Evolutionary conservation across 2,888 invertebrate genomes (phyloP), one percentile per base, ranked within the genome.

Genomic region (Phengaris alcon): DNA sequence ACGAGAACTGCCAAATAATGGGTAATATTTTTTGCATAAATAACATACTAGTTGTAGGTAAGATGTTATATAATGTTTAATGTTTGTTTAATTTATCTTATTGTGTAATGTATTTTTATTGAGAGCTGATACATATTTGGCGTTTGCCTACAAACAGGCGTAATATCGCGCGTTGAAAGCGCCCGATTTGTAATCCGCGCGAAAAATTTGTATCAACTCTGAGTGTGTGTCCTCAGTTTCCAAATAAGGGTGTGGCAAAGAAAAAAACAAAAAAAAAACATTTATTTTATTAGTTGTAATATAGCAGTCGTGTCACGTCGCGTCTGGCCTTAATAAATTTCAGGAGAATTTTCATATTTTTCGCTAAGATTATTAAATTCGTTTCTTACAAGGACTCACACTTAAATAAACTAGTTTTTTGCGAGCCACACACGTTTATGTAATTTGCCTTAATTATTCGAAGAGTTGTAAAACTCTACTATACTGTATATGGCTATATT

Each of bases 1-100:
- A 72, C 51, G 54, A 72, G 52, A 35, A 72, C 72, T 72, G 72
- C 72, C 72, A 72, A 72, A 72, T 52, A 52, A 52, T 72, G 51
- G 9, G 51, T 72, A 35, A 72, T 52, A 72, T 35, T 52, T 52
- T 54, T 35, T 52, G 52, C 72, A 64, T 44, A 35, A 64, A 44
- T 64, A 44, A 64, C 35, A 64, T 64, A 22, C 22, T 22, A 64
- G 59, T 59, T 44, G 35, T 64, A 64, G 64, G 9, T 12, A 64
- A 64, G 64, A 35, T 35, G 35, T 35, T 64, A 35, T 44, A 44
- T 64, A 64, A 35, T 64, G 10, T 64, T 64, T 13, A 35, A 22
- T 22, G 22, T 22, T 35, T 35, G 4, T 1, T 35, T 35, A 52
- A 64, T 64, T 6, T 59, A 59, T 5, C 35, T 64, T 35, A 64